These are phyloP conservation scores for Tympanuchus pallidicinctus DNA, from an alignment of 2,113 vertebrate species.

Conservation along the genomic window DNA sequence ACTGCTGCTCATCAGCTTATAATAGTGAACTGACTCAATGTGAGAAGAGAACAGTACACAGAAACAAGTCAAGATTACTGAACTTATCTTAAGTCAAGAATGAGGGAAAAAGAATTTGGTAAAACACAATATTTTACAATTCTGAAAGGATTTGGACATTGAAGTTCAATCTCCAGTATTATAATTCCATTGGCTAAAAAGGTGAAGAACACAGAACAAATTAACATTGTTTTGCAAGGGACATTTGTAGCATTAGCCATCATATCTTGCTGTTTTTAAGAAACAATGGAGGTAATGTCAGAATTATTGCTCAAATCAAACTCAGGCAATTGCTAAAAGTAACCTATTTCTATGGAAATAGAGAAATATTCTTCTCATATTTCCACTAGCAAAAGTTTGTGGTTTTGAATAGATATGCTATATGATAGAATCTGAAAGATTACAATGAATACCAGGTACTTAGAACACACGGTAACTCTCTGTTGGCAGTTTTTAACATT, in stretches of 20 bases:
- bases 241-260: background rate
- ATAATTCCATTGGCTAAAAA: background rate
- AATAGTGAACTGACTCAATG: background rate
- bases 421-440: background rate
- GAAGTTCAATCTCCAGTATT: rapidly evolving
- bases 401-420: background rate
- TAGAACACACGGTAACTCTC: constrained; percentile 5
- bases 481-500: background rate
- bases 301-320: background rate
- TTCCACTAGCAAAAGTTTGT: background rate
- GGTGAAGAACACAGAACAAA: background rate
- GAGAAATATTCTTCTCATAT: background rate
- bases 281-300: background rate
- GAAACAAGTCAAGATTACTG: background rate
- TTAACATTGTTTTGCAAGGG: background rate
- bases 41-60: background rate
- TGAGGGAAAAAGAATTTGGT: background rate
- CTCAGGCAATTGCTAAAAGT: background rate
- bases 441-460: constrained; percentile 28
- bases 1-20: background rate
- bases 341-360: background rate
- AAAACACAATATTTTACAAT: background rate
- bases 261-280: background rate
- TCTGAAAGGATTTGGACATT: background rate
- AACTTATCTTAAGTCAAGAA: background rate